Conservation (phyloP, 2,888 invertebrate species). For the Stenoptilia bipunctidactyla region DNA sequence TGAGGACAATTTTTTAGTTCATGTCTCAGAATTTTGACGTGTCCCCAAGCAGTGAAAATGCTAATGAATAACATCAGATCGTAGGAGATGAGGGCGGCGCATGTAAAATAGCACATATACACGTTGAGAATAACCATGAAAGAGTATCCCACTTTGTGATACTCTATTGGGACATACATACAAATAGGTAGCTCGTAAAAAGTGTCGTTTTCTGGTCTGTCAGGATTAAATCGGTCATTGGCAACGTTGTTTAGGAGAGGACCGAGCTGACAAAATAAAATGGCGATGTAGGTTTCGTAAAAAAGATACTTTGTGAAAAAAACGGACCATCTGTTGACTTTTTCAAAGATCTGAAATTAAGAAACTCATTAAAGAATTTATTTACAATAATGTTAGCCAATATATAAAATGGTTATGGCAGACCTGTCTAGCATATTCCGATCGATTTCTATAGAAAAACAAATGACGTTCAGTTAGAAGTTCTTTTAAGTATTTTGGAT, state of each 20-base stretch:
- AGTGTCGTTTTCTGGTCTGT: background rate
- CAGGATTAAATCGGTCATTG: background rate
- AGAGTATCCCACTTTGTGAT: background rate
- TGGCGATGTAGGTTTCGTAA: too few species aligned
- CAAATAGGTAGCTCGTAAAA: background rate
- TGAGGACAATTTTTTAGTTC: background rate
- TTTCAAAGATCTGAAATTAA: too few species aligned
- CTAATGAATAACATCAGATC: background rate
- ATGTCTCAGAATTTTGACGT: background rate
- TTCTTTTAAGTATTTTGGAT: background rate
- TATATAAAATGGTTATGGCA: too few species aligned
- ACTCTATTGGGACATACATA: background rate
- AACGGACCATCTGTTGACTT: too few species aligned
- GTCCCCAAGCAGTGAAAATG: background rate
- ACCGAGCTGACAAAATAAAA: background rate
- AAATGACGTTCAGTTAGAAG: background rate
- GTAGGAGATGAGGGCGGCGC: background rate
- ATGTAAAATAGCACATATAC: background rate
- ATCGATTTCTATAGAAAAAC: background rate
- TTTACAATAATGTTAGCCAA: too few species aligned
- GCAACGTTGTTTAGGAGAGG: background rate
- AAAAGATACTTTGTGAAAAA: too few species aligned
- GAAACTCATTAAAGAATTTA: too few species aligned
- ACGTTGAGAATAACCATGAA: background rate
- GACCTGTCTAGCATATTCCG: background rate